Conservation (phyloP, 2,797 vertebrate genomes). For the Megalops cyprinoides region DNA sequence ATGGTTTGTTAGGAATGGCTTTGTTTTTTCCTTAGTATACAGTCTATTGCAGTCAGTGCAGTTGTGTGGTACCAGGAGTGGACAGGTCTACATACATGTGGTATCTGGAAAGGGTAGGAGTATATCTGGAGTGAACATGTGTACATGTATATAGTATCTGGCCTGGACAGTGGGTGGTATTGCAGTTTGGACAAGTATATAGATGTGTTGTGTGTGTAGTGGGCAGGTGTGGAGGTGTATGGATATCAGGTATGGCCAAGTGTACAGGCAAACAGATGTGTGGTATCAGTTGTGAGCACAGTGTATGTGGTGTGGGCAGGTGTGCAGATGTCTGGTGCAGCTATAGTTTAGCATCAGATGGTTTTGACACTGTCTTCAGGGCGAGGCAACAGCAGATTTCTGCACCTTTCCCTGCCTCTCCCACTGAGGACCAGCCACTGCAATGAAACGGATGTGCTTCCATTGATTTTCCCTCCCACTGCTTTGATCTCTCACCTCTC, state of each 20-base stretch:
- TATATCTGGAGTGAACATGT: constrained; percentile 24
- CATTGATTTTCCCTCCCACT: constrained; percentile 18
- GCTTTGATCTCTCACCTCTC: constrained; percentile 14
- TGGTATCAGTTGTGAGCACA: not conserved
- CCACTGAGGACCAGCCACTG: not conserved
- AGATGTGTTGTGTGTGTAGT: not conserved
- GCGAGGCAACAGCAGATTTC: not conserved
- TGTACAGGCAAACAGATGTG: not conserved
- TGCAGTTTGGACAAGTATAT: too few species aligned
- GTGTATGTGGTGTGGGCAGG: not conserved
- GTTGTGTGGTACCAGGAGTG: too few species aligned
- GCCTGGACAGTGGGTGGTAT: too few species aligned
- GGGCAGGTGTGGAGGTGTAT: not conserved
- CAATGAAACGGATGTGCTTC: not conserved
- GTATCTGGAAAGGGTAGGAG: constrained; percentile 8
- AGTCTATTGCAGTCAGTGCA: not conserved
- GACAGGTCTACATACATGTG: too few species aligned
- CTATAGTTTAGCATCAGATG: not conserved
- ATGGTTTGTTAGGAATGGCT: not conserved
- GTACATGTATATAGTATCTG: not conserved
- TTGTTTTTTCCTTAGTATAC: not conserved
- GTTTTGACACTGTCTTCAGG: not conserved
- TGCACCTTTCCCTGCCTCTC: not conserved
- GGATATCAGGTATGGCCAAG: too few species aligned
- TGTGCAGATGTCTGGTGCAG: not conserved